Base-by-base conservation (phyloP, 2,888 invertebrate genomes). In the Melieria omissa region DNA sequence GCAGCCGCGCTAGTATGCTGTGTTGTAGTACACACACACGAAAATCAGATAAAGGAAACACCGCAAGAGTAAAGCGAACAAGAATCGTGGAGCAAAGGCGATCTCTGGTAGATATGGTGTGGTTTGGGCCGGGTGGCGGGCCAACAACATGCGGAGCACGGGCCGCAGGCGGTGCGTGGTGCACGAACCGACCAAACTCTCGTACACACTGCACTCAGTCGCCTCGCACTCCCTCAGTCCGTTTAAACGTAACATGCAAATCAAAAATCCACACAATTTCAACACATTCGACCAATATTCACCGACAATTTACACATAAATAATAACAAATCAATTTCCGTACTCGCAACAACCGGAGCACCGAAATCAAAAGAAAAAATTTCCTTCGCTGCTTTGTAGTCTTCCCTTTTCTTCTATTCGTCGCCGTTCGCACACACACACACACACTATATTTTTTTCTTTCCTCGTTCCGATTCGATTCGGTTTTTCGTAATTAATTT, bases 401-500 rank as follows among this genome's bases (percentile, higher is more conserved):
- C 29, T 29, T 29, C 29, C 29, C 29, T 29, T 29, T 66, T 45
- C 54, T 65, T 52, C 52, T 42, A 55, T 66, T 57, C 58, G 57
- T 58, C 16, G 58, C 66, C 60, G 41, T 66, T 14, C 16, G 54
- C 16, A 54, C 16, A 4, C 9, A 5, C n/a, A 16, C 7, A 4
- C 7, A 67, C 67, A 67, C 67, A 67, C 67, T 67, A 67, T 67
- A 52, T 67, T 52, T 60, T 61, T 67, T 67, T 61, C 61, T 47
- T 52, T 60, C 61, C 61, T 61, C 67, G 60, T 67, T 67, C 60
- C 52, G 49, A 61, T 61, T 67, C 60, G 52, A 61, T 57, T 67
- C 58, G 57, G 67, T 47, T 67, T 67, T 62, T 72, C 63, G 57
- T 62, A 58, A 67, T 72, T 67, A 63, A 64, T 67, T 12, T 57